These are phyloP conservation scores for Shinisaurus crocodilurus DNA, from an alignment of 2,113 vertebrate species.

Conservation along the genomic window DNA sequence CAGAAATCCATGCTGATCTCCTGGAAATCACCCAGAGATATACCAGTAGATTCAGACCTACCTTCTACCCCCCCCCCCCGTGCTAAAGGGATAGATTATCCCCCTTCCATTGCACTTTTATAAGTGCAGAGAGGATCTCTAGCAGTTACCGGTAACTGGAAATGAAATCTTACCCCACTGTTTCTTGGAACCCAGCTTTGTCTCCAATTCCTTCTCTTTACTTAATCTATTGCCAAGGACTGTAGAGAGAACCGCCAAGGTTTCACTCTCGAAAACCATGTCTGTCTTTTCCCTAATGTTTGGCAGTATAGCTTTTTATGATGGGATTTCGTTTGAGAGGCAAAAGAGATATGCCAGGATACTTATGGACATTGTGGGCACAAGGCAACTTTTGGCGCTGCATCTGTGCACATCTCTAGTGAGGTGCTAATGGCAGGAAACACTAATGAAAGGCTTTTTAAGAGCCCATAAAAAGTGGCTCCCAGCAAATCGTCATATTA, in stretches of 20 bases:
- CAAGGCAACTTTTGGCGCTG: neutral
- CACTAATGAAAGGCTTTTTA: neutral
- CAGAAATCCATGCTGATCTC: neutral
- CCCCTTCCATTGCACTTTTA: neutral
- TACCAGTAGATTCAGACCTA: neutral
- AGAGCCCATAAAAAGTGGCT: neutral
- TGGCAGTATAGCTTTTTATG: neutral
- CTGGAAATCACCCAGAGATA: neutral
- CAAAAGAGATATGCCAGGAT: neutral
- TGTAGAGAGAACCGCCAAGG: neutral
- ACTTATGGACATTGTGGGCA: neutral
- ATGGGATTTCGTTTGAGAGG: neutral
- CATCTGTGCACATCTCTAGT: neutral
- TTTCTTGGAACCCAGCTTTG: neutral
- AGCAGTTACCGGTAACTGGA: neutral
- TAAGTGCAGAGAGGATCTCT: neutral
- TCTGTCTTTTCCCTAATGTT: neutral
- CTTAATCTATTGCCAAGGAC: neutral
- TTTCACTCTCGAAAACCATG: neutral
- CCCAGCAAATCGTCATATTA: neutral
- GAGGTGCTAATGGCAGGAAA: neutral
- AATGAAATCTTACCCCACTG: neutral
- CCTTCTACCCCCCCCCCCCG: neutral
- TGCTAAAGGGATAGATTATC: neutral
- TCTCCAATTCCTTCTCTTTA: neutral